phyloP scores from a whole-genome alignment of 2,113 vertebrate genomes.

The Potamarius usumacintae region DNA sequence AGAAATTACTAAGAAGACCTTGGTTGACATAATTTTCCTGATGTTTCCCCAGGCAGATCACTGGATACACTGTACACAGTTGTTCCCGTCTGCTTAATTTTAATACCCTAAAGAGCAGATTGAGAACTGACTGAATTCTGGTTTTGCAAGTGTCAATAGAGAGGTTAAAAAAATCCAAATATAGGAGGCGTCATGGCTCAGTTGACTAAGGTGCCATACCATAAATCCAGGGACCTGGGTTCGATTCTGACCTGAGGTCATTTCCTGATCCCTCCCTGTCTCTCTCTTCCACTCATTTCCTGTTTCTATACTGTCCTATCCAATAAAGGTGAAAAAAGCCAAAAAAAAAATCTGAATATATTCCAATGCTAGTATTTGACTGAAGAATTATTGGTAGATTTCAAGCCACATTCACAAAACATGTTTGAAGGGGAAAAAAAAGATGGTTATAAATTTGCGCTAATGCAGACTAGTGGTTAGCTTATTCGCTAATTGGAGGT shows the following conservation, averaged over 20 bases:
- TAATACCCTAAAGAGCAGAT: background rate
- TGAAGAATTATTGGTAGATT: background rate
- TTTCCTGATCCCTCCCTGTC: too few relatives aligned
- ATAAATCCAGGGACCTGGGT: too few relatives aligned
- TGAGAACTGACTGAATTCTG: background rate
- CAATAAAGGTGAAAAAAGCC: too few relatives aligned
- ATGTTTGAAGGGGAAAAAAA: background rate
- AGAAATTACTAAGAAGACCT: background rate
- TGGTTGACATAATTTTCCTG: background rate
- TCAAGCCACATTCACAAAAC: background rate
- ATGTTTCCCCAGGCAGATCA: slow-evolving; percentile 4
- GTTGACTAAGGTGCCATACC: too few relatives aligned
- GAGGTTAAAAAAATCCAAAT: background rate
- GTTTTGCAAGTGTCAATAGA: background rate
- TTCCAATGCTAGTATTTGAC: background rate
- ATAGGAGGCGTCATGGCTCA: too few relatives aligned
- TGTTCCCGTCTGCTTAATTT: background rate
- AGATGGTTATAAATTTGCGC: background rate
- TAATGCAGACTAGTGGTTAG: background rate
- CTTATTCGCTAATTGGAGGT: background rate
- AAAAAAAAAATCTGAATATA: background rate
- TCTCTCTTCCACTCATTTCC: too few relatives aligned
- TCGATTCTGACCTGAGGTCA: too few relatives aligned
- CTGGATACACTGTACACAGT: background rate
- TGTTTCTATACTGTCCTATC: too few relatives aligned